These are phyloP conservation scores for Gymnoscopelus microlampas DNA, from an alignment of 2,797 vertebrate species.

Conservation along the genomic window DNA sequence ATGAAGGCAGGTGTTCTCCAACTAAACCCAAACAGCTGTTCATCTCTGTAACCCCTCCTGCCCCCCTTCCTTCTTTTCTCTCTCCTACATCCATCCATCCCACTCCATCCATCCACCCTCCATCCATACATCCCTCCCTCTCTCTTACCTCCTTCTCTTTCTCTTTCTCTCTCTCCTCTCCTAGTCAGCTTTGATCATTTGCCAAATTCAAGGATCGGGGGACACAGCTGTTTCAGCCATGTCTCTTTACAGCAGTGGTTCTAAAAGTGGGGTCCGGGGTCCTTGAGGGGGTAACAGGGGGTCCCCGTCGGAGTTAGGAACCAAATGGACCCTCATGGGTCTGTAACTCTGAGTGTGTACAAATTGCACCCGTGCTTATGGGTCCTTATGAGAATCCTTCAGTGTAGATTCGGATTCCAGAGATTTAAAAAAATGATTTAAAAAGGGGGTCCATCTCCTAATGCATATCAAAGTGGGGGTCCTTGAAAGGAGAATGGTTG, in stretches of 20 bases:
- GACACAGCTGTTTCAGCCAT: slow-evolving; percentile 53
- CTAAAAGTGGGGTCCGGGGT: no score
- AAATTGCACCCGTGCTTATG: no score
- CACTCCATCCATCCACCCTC: slow-evolving; percentile 25
- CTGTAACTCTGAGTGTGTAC: no score
- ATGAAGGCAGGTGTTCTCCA: slow-evolving; percentile 50
- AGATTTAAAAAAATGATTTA: no score
- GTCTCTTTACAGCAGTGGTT: slow-evolving; percentile 5
- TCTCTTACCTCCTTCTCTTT: neutral
- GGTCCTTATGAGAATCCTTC: no score
- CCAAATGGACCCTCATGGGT: no score
- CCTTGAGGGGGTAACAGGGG: no score
- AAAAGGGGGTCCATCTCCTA: no score
- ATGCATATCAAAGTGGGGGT: no score
- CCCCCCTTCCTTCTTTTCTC: slow-evolving; percentile 33
- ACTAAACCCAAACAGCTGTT: slow-evolving; percentile 70
- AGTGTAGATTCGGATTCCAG: no score
- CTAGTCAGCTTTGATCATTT: slow-evolving; percentile 44
- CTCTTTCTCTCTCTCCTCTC: slow-evolving; percentile 33
- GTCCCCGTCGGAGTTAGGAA: no score
- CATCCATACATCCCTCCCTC: neutral
- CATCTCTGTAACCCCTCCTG: slow-evolving; percentile 64
- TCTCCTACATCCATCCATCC: slow-evolving; percentile 15
- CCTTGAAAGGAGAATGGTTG: no score
- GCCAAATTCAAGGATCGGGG: slow-evolving; percentile 43